Percentiles rank a stretch among this genome's conserved stretches.
These are phyloP conservation scores for Limosa lapponica DNA, from an alignment of 2,797 vertebrate species.

Conservation along the genomic window DNA sequence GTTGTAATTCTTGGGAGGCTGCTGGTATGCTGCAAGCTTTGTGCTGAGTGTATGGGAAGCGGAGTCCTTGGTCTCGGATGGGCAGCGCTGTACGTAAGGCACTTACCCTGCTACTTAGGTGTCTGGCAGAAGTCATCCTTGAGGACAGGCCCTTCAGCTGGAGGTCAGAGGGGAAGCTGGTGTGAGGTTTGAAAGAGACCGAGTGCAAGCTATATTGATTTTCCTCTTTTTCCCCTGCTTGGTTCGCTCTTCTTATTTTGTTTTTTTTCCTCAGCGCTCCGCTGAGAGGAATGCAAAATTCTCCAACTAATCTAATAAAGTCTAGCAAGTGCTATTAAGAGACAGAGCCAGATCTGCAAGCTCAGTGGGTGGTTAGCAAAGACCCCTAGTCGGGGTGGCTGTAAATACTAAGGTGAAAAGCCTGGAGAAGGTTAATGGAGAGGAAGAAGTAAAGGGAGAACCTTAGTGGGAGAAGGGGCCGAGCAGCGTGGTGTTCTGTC, in stretches of 20 bases:
- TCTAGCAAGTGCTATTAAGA: slow-evolving; percentile 16
- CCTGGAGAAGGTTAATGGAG: slow-evolving; percentile 6
- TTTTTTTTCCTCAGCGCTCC: not conserved
- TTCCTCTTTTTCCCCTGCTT: not conserved
- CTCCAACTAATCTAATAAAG: not conserved
- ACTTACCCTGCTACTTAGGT: not conserved
- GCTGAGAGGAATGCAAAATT: slow-evolving; percentile 9
- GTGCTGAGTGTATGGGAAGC: not conserved
- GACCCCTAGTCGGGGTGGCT: not conserved
- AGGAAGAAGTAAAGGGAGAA: not conserved
- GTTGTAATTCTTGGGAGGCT: slow-evolving; percentile 6
- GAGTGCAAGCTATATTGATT: rapidly evolving
- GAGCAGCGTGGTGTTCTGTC: not conserved
- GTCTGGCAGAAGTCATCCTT: not conserved
- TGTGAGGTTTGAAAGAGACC: not conserved
- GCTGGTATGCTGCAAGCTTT: not conserved
- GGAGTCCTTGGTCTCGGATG: not conserved
- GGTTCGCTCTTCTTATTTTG: not conserved
- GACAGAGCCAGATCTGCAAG: not conserved
- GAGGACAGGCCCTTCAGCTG: not conserved
- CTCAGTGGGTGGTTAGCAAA: slow-evolving; percentile 41
- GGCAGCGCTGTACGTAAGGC: rapidly evolving
- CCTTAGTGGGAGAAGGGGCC: not conserved
- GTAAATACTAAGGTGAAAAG: slow-evolving; percentile 52
- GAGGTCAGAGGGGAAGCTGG: not conserved